Evolutionary conservation across 2,113 vertebrate genomes (phyloP), one percentile per base, ranked within the genome.

Genomic region (Passer montanus): DNA sequence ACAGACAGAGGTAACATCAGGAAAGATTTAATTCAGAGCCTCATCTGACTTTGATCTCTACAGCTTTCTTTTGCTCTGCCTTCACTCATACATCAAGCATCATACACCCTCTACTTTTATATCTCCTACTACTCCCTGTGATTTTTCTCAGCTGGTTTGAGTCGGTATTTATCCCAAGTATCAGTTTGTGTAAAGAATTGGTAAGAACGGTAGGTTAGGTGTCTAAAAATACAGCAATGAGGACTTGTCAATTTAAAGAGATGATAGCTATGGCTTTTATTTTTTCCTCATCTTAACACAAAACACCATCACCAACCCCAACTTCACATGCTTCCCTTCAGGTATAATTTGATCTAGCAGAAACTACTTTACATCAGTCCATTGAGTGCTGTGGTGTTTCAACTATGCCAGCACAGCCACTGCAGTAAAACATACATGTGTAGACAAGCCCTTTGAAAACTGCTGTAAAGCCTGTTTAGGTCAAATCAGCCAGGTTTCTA

Each of bases 401-500:
- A 87, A 72, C 67, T 89, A 75, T 77, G 75, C 89, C 94, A 95
- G 81, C 89, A 77, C 46, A 89, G 64, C 69, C 88, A 63, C 78
- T 58, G 87, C 11, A 86, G 84, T 94, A 95, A 84, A 85, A 85
- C 81, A 79, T 69, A 55, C 95, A 58, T 93, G 95, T 85, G 46
- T 19, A 87, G 93, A 91, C 95, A 97, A 94, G 93, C 63, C 84
- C 81, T 95, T 85, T 66, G 66, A 82, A 82, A 91, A 87, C 81
- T 49, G 84, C 70, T 91, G 89, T 85, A 95, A 89, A 93, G 95
- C 91, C 82, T 91, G 89, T 85, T 92, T 80, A 82, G 93, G 95
- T 95, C 87, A 94, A 95, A 96, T 93, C 84, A 69, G 50, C 87
- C 89, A 94, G 84, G 84, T 85, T 94, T 91, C 87, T 91, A 79